Conservation (phyloP, 2,797 vertebrate species). For the Parauchenoglanis punctatus region DNA sequence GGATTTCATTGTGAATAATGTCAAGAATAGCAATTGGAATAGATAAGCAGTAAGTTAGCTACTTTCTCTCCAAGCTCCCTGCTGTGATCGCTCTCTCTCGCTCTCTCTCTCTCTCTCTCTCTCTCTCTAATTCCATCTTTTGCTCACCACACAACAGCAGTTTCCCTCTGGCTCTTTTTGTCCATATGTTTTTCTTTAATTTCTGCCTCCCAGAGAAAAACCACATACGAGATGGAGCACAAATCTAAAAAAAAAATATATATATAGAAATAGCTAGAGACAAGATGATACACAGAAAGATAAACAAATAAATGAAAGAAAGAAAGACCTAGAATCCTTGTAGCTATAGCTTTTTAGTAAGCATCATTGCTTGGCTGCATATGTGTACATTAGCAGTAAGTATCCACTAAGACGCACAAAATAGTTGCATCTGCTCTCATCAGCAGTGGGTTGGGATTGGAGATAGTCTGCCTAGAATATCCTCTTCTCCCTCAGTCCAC, state of each 20-base stretch:
- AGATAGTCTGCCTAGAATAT: conserved; percentile 10
- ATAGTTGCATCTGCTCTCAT: conserved; percentile 3
- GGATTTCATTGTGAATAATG: conserved; percentile 22
- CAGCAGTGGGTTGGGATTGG: not conserved
- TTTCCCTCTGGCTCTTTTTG: conserved; percentile 13
- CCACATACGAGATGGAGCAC: not conserved
- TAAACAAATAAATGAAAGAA: not conserved
- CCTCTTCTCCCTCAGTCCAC: conserved; percentile 20
- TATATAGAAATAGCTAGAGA: not conserved
- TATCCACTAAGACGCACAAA: not conserved
- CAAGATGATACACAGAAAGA: not conserved
- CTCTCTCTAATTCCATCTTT: conserved; percentile 5
- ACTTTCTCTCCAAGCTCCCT: conserved; percentile 10
- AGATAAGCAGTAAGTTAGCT: conserved; percentile 10
- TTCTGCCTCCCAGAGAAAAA: not conserved
- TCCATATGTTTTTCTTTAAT: conserved; percentile 20
- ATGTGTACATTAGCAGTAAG: not conserved
- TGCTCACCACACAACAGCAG: not conserved
- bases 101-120: conserved; percentile 10
- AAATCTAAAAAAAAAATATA: not conserved
- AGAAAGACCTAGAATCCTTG: not conserved
- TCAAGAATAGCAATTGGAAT: not conserved
- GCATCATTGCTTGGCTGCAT: not conserved
- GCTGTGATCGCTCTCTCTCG: conserved; percentile 12
- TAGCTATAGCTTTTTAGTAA: not conserved